phyloP scores from a whole-genome alignment of 2,797 vertebrate species.

The Tokudaia muenninki region DNA sequence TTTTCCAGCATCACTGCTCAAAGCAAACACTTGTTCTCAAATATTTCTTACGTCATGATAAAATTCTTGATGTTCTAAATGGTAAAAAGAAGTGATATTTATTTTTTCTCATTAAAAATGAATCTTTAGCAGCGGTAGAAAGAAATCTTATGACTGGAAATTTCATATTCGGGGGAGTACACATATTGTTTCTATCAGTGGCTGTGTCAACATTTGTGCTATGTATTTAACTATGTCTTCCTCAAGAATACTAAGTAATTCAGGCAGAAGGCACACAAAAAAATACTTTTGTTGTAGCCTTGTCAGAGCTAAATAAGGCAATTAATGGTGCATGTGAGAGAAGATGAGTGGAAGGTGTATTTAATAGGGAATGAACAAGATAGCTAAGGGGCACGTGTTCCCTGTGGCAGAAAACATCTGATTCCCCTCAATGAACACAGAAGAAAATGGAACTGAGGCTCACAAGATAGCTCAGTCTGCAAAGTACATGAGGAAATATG shows the following conservation, averaged over 20 bases:
- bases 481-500: neutral
- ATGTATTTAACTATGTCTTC: neutral
- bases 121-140: neutral
- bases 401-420: neutral
- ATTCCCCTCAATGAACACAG: neutral
- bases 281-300: neutral
- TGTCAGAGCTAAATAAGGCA: neutral
- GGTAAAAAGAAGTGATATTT: slow-evolving; percentile 43
- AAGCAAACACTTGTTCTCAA: slow-evolving; percentile 40
- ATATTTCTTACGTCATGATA: slow-evolving; percentile 68
- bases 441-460: neutral
- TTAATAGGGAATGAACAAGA: neutral
- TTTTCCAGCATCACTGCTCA: neutral
- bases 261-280: neutral
- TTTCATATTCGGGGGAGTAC: neutral
- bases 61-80: slow-evolving; percentile 58
- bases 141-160: neutral
- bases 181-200: neutral
- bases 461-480: neutral
- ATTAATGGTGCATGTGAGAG: neutral
- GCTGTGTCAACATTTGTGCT: neutral
- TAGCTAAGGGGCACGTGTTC: neutral
- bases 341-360: neutral
- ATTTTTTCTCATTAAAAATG: slow-evolving; percentile 47
- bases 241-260: neutral